Evolutionary conservation across 2,888 invertebrate species (phyloP).

Genomic region (Clusia tigrina): DNA sequence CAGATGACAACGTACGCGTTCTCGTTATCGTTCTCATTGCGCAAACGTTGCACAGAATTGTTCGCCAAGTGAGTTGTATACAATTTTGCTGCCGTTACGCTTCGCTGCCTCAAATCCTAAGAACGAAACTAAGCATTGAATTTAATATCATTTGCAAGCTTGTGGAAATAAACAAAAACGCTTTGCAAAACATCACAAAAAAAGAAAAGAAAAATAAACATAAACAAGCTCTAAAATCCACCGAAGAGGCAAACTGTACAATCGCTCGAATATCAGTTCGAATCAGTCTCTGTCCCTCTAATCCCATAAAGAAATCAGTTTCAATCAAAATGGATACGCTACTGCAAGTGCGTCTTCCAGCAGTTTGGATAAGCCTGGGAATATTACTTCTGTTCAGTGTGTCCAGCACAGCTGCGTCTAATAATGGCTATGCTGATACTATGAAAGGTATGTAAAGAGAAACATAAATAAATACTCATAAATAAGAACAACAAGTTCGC

Average conservation of each 20-base stretch:
- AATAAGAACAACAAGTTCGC: too few relatives aligned
- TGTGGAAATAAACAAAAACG: neutral
- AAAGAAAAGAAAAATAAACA: neutral
- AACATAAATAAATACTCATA: too few relatives aligned
- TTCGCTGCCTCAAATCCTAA: neutral
- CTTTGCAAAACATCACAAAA: neutral
- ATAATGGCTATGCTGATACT: constrained; percentile 61
- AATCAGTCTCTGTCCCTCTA: too few relatives aligned
- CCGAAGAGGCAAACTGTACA: too few relatives aligned
- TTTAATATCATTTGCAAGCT: neutral
- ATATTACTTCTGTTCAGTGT: constrained; percentile 28
- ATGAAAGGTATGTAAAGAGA: constrained; percentile 65
- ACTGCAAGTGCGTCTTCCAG: constrained; percentile 21
- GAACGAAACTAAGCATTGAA: neutral
- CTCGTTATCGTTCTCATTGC: constrained; percentile 15
- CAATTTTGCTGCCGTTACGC: neutral
- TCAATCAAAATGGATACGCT: constrained; percentile 39
- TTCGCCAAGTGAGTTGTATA: constrained; percentile 16
- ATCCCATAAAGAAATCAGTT: too few relatives aligned
- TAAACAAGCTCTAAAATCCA: too few relatives aligned
- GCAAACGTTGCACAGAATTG: constrained; percentile 29
- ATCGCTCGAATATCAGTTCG: neutral
- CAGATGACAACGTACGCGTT: neutral
- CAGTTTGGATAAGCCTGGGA: constrained; percentile 41
- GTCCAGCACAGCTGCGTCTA: constrained; percentile 43